Evolutionary conservation across 2,888 invertebrate genomes (phyloP), one percentile per base, ranked within the genome.

Genomic region (Epinotia ramella): DNA sequence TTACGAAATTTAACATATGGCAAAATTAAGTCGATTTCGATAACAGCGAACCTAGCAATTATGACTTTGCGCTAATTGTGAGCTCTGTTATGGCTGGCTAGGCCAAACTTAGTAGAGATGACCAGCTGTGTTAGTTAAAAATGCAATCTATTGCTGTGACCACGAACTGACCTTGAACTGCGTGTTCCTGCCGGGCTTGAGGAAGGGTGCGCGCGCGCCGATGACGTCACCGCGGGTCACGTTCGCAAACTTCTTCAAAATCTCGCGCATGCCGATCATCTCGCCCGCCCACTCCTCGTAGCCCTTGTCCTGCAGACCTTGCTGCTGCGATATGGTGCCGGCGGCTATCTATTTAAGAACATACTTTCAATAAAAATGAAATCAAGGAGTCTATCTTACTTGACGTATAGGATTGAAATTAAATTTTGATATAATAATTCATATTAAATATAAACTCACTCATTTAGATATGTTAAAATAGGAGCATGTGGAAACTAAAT

Each of bases 271-370:
- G 68, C 98, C 98, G 82, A 98, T 97, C 97, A 98, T 98, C 92
- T 98, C 98, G 28, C 98, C 97, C 0, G 97, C 97, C 98, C 98
- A 98, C 88, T 98, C 98, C 92, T 98, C 98, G 89, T 98, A 97
- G 73, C 97, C 97, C 89, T 97, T 97, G 90, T 97, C 97, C 92
- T 98, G 97, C 12, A 99, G 94, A 64, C 98, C 97, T 86, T 96
- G 96, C 86, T 98, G 98, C 81, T 95, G 94, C 2, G 96, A 96
- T 75, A 96, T 95, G 66, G 95, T 96, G 79, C 96, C 95, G 64
- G 95, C 95, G 59, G 95, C 96, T 78, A 96, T 95, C 95, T 94
- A 76, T 18, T 75, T 28, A 44, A 73, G 44, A 59, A 77, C 53
- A 53, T 60, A 11, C 6, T 62, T 62, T 33, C 33, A 33, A 33